These are phyloP conservation scores for Phyllotreta striolata DNA, from an alignment of 2,888 invertebrate species.

Conservation along the genomic window DNA sequence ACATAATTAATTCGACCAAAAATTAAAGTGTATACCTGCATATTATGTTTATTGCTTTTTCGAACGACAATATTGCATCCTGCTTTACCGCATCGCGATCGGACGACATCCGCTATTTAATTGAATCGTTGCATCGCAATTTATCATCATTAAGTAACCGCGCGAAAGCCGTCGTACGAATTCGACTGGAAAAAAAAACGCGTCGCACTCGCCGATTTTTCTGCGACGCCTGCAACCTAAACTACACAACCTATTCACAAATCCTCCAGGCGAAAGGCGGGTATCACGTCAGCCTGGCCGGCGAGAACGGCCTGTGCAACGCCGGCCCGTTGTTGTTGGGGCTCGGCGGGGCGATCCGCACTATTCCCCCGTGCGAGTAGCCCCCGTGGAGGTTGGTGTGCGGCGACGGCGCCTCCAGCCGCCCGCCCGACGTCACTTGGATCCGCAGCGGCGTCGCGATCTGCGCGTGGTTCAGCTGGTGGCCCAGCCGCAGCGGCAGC, in stretches of 20 bases:
- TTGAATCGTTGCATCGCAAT: too few relatives aligned
- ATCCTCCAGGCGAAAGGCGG: conserved; percentile 47
- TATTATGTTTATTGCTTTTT: too few relatives aligned
- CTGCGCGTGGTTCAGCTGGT: conserved; percentile 46
- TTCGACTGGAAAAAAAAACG: neutral
- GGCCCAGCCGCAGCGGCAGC: conserved; percentile 55
- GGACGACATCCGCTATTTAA: too few relatives aligned
- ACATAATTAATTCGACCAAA: too few relatives aligned
- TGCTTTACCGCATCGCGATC: too few relatives aligned
- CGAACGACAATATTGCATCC: too few relatives aligned
- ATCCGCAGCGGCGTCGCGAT: conserved; percentile 58
- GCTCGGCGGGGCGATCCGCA: conserved; percentile 59
- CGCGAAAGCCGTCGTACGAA: neutral
- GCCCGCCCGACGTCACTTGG: conserved; percentile 55
- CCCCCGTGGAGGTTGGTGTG: conserved; percentile 52
- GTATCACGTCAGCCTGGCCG: conserved; percentile 62
- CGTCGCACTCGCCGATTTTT: conserved; percentile 1
- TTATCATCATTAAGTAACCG: neutral
- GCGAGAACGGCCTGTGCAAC: conserved; percentile 61
- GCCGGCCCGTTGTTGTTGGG: conserved; percentile 52
- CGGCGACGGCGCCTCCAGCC: conserved; percentile 48
- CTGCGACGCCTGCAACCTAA: conserved; percentile 18
- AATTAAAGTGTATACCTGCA: too few relatives aligned
- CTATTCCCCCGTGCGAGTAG: conserved; percentile 56
- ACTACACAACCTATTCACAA: conserved; percentile 44